A percentile compares a stretch with the other conserved stretches of the same genome.
Evolutionary conservation across 2,888 invertebrate species (phyloP).

Genomic region (Platerodrilus igneus): DNA sequence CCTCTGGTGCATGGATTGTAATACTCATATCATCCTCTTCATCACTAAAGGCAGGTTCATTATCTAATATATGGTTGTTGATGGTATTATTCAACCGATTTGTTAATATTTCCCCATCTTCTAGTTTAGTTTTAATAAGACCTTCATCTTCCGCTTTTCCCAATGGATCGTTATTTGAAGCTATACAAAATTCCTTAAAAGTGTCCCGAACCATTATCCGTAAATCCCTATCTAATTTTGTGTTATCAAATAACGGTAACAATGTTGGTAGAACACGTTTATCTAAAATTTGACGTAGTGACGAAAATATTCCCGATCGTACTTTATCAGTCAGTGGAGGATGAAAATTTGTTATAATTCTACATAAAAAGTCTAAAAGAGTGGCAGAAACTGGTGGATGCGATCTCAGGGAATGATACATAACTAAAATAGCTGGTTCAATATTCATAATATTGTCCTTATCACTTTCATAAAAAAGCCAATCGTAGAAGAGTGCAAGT

Average conservation of each 20-base stretch:
- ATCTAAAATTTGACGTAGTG: conserved; percentile 79
- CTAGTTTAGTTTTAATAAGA: conserved; percentile 31
- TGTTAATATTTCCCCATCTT: conserved; percentile 30
- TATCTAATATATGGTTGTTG: conserved; percentile 52
- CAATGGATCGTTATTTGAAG: conserved; percentile 52
- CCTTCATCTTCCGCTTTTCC: conserved; percentile 41
- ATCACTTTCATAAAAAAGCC: conserved; percentile 86
- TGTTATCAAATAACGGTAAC: conserved; percentile 81
- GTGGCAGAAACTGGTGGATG: conserved; percentile 89
- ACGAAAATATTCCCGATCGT: conserved; percentile 74
- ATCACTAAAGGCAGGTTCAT: conserved; percentile 79
- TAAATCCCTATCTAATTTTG: conserved; percentile 79
- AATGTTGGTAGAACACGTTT: conserved; percentile 88
- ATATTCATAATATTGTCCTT: conserved; percentile 95
- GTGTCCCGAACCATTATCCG: conserved; percentile 81
- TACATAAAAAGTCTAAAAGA: conserved; percentile 83
- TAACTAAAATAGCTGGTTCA: conserved; percentile 88
- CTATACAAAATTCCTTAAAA: conserved; percentile 83
- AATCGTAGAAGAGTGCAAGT: conserved; percentile 87
- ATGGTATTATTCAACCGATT: conserved; percentile 30
- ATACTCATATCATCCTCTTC: conserved; percentile 67
- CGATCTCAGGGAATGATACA: conserved; percentile 89
- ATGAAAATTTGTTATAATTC: conserved; percentile 85
- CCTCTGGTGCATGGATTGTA: conserved; percentile 49
- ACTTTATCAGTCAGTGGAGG: conserved; percentile 76